Conservation (phyloP, 2,888 invertebrate genomes). For the Rhingia rostrata region DNA sequence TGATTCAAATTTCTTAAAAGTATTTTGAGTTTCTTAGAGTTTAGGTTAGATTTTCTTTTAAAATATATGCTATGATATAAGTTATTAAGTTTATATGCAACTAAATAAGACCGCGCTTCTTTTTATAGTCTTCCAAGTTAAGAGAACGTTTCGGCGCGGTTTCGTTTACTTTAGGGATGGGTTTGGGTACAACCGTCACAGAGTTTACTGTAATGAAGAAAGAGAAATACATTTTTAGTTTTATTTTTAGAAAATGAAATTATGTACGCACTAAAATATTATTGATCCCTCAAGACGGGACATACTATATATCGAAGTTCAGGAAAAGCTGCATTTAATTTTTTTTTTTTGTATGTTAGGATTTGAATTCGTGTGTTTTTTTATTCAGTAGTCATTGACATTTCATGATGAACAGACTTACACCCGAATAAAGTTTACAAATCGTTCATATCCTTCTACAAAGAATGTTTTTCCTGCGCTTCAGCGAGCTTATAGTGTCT, state of each 20-base stretch:
- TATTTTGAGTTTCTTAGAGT: constrained; percentile 54
- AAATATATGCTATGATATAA: constrained; percentile 48
- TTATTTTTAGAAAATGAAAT: not conserved
- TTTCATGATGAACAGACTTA: too few species aligned
- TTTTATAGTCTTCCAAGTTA: constrained; percentile 96
- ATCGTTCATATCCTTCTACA: too few species aligned
- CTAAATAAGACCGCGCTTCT: constrained; percentile 94
- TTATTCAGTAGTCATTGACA: too few species aligned
- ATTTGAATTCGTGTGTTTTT: too few species aligned
- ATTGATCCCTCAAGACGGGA: too few species aligned
- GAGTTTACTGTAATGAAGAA: constrained; percentile 86
- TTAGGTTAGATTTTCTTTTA: constrained; percentile 45
- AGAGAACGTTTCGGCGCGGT: constrained; percentile 92
- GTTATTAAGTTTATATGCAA: constrained; percentile 34
- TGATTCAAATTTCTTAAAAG: constrained; percentile 38
- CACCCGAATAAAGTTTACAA: too few species aligned
- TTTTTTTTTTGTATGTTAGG: too few species aligned
- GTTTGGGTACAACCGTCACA: constrained; percentile 89
- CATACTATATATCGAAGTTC: too few species aligned
- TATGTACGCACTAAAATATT: too few species aligned
- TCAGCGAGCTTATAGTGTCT: too few species aligned
- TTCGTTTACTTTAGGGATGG: constrained; percentile 89
- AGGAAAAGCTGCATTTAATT: too few species aligned
- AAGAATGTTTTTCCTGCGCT: too few species aligned
- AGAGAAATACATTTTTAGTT: constrained; percentile 3